Conservation (phyloP, 2,113 vertebrate species). For the Osmerus mordax region DNA sequence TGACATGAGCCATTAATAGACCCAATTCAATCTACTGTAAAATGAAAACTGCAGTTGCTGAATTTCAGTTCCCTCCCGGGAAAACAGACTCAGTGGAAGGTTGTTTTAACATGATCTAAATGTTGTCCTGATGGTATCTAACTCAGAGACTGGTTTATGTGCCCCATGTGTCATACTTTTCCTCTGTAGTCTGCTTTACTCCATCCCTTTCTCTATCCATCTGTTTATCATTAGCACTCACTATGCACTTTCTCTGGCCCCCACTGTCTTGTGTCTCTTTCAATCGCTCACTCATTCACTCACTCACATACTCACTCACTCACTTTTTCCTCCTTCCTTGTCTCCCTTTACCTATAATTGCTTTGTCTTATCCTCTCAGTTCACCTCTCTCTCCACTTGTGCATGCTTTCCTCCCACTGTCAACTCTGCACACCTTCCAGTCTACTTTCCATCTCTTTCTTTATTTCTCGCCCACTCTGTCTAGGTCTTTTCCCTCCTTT, state of each 20-base stretch:
- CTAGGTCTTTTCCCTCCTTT: slow-evolving; percentile 41
- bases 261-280: slow-evolving; percentile 36
- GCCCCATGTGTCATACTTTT: slow-evolving; percentile 51
- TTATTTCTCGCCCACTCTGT: slow-evolving; percentile 16
- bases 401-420: slow-evolving; percentile 31
- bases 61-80: slow-evolving; percentile 15
- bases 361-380: slow-evolving; percentile 23
- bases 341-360: slow-evolving; percentile 8
- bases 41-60: neutral
- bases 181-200: slow-evolving; percentile 40
- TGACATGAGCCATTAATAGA: slow-evolving; percentile 8
- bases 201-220: slow-evolving; percentile 35
- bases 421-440: slow-evolving; percentile 43
- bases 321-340: neutral
- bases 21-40: neutral
- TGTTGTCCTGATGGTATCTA: slow-evolving; percentile 42
- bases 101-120: slow-evolving; percentile 37
- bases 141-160: slow-evolving; percentile 30
- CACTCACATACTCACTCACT: slow-evolving; percentile 29
- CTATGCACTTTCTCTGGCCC: slow-evolving; percentile 13
- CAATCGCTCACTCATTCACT: neutral
- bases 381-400: slow-evolving; percentile 29
- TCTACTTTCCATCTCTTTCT: slow-evolving; percentile 48
- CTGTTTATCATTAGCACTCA: slow-evolving; percentile 55
- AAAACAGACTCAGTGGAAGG: neutral